phyloP scores from a whole-genome alignment of 2,888 invertebrate genomes.

The Eupithecia abbreviata region DNA sequence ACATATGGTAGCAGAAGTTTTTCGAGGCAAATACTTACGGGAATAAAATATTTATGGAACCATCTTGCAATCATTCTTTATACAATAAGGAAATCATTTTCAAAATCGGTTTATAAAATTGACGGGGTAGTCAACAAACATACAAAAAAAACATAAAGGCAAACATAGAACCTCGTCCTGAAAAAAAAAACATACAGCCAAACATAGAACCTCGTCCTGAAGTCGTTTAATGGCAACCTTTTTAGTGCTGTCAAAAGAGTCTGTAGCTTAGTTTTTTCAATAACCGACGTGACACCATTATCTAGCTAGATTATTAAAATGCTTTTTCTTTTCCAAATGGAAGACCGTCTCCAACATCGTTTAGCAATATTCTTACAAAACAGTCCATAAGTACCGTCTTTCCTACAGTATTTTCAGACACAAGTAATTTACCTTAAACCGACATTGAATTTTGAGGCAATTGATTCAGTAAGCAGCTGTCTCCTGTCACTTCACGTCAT shows the following conservation, averaged over 20 bases:
- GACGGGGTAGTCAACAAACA: no score
- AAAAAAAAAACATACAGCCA: no score
- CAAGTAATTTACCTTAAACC: constrained; percentile 43
- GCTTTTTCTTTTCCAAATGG: background rate
- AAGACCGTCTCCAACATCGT: background rate
- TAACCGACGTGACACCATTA: background rate
- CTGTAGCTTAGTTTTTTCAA: background rate
- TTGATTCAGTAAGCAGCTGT: constrained; percentile 60
- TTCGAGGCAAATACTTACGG: no score
- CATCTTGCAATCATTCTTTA: no score
- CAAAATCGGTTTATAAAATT: no score
- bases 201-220: no score
- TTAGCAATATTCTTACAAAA: constrained; percentile 61
- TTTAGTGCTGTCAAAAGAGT: background rate
- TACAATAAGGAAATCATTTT: no score
- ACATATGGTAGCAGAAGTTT: no score
- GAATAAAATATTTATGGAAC: no score
- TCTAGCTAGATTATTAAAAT: background rate
- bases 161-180: no score
- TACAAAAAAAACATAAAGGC: no score
- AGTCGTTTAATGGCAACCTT: background rate
- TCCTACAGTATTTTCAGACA: constrained; percentile 56
- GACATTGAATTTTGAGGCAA: constrained; percentile 55
- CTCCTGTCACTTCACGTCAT: constrained; percentile 30
- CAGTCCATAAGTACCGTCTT: constrained; percentile 53